phyloP scores from a whole-genome alignment of 2,113 vertebrate genomes.

The Oceanites oceanicus region DNA sequence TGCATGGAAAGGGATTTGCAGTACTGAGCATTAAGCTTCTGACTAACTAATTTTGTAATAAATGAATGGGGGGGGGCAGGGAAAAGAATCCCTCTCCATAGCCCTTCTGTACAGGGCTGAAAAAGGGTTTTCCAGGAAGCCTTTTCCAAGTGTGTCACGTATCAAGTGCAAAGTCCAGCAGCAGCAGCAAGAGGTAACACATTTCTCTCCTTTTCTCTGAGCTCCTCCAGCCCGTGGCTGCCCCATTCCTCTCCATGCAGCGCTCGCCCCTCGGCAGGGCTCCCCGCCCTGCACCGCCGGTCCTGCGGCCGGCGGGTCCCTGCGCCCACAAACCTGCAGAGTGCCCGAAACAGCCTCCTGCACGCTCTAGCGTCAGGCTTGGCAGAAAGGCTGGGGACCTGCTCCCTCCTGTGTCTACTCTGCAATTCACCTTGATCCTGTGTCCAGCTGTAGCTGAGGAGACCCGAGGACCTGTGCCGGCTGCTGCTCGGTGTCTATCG shows the following conservation, averaged over 20 bases:
- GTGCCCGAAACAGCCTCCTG: not conserved
- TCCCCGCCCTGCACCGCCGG: too few species aligned
- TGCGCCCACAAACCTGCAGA: not conserved
- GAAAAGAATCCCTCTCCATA: not conserved
- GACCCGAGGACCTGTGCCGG: not conserved
- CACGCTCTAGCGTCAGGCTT: not conserved
- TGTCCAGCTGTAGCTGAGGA: rapidly evolving
- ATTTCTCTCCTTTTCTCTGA: not conserved
- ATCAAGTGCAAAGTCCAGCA: not conserved
- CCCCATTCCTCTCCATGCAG: not conserved
- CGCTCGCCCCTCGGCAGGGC: rapidly evolving
- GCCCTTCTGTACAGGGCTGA: not conserved
- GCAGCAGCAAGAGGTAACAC: not conserved
- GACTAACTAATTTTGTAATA: not conserved
- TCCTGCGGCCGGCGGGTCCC: not conserved
- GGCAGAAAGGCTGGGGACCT: not conserved
- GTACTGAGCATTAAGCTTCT: not conserved
- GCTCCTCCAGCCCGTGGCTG: not conserved
- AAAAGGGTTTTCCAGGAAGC: not conserved
- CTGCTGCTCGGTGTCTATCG: rapidly evolving
- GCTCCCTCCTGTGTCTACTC: not conserved
- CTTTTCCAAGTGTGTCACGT: not conserved
- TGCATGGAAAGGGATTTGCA: not conserved
- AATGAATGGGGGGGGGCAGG: not conserved
- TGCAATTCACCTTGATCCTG: not conserved